These are phyloP conservation scores for Macropus fuliginosus DNA, from an alignment of 2,797 vertebrate species.

Conservation along the genomic window DNA sequence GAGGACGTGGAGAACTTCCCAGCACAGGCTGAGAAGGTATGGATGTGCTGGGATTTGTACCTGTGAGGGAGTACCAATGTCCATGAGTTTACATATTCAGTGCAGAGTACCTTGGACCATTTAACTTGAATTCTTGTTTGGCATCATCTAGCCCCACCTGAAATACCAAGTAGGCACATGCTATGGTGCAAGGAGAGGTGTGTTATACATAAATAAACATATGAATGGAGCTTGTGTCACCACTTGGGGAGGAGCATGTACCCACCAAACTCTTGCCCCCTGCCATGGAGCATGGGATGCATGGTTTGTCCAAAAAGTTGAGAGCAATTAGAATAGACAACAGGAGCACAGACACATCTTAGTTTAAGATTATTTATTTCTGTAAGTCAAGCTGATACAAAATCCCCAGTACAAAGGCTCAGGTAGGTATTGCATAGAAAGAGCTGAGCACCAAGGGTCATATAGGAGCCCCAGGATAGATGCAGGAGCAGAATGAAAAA, in stretches of 20 bases:
- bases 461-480: slow-evolving; percentile 85
- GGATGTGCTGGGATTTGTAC: neutral
- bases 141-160: neutral
- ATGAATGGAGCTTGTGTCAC: neutral
- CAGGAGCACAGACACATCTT: slow-evolving; percentile 56
- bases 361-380: slow-evolving; percentile 88
- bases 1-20: neutral
- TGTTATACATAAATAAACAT: neutral
- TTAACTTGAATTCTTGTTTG: neutral
- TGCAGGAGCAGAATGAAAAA: slow-evolving; percentile 85
- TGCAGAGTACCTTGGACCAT: neutral
- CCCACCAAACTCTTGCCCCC: neutral
- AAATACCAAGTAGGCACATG: neutral
- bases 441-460: neutral
- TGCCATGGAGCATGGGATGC: neutral
- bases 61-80: neutral
- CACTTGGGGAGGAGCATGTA: neutral
- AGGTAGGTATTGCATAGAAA: slow-evolving; percentile 91
- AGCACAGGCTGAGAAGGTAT: neutral
- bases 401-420: slow-evolving; percentile 90
- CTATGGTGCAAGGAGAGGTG: neutral
- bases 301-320: slow-evolving; percentile 26
- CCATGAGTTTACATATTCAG: neutral
- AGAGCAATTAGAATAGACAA: neutral
- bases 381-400: slow-evolving; percentile 89